A percentile compares a stretch with the other conserved stretches of the same genome.
Conservation (phyloP, 2,113 vertebrate genomes). For the Oreochromis spilurus region DNA sequence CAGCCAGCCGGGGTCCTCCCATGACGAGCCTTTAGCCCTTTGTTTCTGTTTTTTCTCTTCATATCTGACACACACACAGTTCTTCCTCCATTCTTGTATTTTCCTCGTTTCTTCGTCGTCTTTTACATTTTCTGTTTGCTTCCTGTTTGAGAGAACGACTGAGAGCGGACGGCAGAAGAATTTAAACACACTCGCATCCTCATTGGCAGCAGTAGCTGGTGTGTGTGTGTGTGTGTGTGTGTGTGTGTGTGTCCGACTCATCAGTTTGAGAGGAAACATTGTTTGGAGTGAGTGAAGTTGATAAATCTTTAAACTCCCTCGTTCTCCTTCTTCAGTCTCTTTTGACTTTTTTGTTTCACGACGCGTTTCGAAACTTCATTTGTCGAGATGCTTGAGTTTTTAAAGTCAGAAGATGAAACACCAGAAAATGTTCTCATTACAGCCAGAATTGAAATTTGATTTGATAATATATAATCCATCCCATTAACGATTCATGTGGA, state of each 20-base stretch:
- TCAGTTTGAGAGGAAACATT: background rate
- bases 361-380: rapidly evolving
- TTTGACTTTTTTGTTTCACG: background rate
- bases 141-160: background rate
- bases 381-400: background rate
- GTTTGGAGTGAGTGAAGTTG: background rate
- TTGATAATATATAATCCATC: background rate
- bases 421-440: background rate
- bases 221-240: background rate
- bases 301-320: background rate
- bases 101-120: background rate
- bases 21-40: background rate
- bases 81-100: background rate
- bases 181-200: background rate
- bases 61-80: background rate
- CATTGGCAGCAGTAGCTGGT: background rate
- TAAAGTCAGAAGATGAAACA: background rate
- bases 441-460: background rate
- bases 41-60: background rate
- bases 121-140: background rate
- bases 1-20: background rate
- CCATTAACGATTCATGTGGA: background rate
- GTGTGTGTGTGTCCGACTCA: background rate
- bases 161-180: background rate
- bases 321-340: background rate